Percentiles rank a stretch among this genome's conserved stretches.
Conservation (phyloP, 2,113 vertebrate genomes). For the Dasyurus viverrinus region DNA sequence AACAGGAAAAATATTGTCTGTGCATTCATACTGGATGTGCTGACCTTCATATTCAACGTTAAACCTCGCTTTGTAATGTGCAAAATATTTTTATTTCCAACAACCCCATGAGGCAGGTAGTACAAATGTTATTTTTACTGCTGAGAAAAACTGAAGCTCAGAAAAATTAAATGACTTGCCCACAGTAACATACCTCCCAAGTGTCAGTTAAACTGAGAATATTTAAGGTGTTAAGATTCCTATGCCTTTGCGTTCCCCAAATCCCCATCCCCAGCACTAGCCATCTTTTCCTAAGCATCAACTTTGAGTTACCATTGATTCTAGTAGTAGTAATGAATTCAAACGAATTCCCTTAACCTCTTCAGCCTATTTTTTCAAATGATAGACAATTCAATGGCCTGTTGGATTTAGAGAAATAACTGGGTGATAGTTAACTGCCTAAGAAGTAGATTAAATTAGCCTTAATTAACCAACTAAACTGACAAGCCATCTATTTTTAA, state of each 20-base stretch:
- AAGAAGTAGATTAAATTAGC: neutral
- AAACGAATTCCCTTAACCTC: neutral
- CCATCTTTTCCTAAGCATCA: neutral
- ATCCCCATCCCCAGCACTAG: too few species aligned
- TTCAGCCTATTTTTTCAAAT: neutral
- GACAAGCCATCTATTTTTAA: neutral
- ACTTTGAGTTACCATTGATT: neutral
- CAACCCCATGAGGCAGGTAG: neutral
- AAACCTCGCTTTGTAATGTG: neutral
- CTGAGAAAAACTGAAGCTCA: neutral
- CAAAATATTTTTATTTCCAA: neutral
- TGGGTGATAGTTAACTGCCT: neutral
- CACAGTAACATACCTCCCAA: neutral
- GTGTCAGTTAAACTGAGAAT: neutral
- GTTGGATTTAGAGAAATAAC: neutral
- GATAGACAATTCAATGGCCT: neutral
- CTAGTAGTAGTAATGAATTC: neutral
- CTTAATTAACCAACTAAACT: neutral
- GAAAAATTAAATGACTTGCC: neutral
- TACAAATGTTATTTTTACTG: neutral
- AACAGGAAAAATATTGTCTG: neutral
- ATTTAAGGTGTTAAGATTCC: neutral
- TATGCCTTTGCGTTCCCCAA: too few species aligned
- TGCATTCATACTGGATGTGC: neutral
- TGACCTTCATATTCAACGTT: neutral